Evolutionary conservation across 1,140 invertebrate species (phyloP).

Genomic region (Dryas iulia): DNA sequence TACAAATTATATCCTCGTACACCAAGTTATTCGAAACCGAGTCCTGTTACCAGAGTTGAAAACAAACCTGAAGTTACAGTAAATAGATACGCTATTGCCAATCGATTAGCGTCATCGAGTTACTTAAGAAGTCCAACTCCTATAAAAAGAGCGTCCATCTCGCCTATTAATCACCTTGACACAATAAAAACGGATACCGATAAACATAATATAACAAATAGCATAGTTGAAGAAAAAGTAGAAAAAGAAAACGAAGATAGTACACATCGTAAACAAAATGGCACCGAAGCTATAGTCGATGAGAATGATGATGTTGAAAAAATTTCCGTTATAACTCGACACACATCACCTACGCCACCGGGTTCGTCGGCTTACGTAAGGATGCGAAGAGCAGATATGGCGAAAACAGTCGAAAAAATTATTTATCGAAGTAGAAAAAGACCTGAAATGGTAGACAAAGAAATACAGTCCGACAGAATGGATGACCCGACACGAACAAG

Average conservation of each 20-base stretch:
- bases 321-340: constrained; percentile 85
- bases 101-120: constrained; percentile 59
- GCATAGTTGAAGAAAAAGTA: constrained; percentile 31
- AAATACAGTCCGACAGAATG: constrained; percentile 84
- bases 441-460: constrained; percentile 82
- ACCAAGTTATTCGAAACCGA: constrained; percentile 60
- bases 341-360: constrained; percentile 88
- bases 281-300: constrained; percentile 16
- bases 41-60: constrained; percentile 53
- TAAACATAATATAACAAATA: constrained; percentile 39
- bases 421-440: constrained; percentile 81
- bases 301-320: constrained; percentile 63
- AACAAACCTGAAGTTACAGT: constrained; percentile 57
- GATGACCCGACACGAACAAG: constrained; percentile 84
- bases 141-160: constrained; percentile 53
- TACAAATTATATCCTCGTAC: constrained; percentile 75
- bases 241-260: constrained; percentile 54
- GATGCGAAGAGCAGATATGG: constrained; percentile 85
- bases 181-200: constrained; percentile 44
- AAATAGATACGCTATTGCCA: constrained; percentile 67
- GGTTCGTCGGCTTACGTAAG: constrained; percentile 84
- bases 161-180: constrained; percentile 52
- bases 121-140: constrained; percentile 64
- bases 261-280: constrained; percentile 21
- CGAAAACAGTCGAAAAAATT: constrained; percentile 85